Conservation (phyloP, 2,797 vertebrate species). For the Serranus cabrilla region DNA sequence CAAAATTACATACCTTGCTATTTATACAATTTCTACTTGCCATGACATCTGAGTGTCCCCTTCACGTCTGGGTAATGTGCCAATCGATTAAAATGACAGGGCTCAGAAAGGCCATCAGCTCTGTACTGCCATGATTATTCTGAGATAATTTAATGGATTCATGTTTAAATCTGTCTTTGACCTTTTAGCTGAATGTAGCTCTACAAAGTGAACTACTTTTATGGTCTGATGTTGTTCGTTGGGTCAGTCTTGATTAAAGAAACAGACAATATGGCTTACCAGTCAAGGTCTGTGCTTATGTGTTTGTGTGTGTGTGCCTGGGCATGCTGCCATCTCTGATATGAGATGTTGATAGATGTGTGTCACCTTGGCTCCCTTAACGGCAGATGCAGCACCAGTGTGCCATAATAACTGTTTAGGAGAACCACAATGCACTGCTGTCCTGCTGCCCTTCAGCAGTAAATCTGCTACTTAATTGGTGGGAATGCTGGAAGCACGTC, state of each 20-base stretch:
- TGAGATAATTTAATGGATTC: background rate
- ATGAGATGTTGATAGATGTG: constrained; percentile 48
- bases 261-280: constrained; percentile 1
- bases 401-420: constrained; percentile 26
- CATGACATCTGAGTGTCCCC: background rate
- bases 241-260: constrained; percentile 1
- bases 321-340: constrained; percentile 25
- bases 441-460: constrained; percentile 7
- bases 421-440: constrained; percentile 1
- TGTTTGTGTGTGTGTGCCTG: constrained; percentile 5
- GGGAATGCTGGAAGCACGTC: too few relatives aligned
- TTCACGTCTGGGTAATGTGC: background rate
- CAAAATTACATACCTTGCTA: background rate
- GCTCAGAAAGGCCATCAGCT: constrained; percentile 4
- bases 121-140: background rate
- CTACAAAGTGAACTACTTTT: background rate
- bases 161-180: background rate
- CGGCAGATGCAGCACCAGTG: constrained; percentile 28
- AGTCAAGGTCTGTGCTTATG: constrained; percentile 15
- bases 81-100: background rate
- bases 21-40: background rate
- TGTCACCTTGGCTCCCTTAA: constrained; percentile 55
- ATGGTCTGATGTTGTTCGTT: background rate
- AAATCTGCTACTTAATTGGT: background rate
- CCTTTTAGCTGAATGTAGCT: background rate